Percentiles rank a stretch among this genome's conserved stretches.
These are phyloP conservation scores for Caenorhabditis macrosperma DNA, from an alignment of 2,888 invertebrate genomes.

Conservation along the genomic window DNA sequence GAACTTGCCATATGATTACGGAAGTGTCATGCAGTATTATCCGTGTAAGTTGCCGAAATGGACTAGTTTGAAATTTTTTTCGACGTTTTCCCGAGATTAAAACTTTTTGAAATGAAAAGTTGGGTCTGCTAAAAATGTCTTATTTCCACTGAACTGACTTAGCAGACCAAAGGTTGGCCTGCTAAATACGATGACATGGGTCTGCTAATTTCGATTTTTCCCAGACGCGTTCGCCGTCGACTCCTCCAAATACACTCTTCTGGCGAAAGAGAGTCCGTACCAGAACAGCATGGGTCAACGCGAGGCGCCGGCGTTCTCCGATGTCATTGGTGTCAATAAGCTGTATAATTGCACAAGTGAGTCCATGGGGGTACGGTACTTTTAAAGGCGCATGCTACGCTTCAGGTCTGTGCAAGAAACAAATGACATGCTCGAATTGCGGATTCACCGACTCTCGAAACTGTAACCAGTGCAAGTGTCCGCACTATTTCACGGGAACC, in stretches of 20 bases:
- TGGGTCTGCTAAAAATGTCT: no score
- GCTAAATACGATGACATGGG: no score
- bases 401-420: slow-evolving; percentile 31
- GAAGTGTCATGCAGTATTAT: slow-evolving; percentile 70
- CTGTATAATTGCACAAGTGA: slow-evolving; percentile 60
- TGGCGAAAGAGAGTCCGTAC: slow-evolving; percentile 46
- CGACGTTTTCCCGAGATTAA: no score
- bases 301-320: slow-evolving; percentile 62
- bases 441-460: slow-evolving; percentile 53
- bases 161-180: no score
- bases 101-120: not conserved
- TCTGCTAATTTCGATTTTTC: slow-evolving; percentile 12
- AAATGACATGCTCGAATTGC: slow-evolving; percentile 42
- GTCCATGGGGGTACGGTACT: not conserved
- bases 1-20: slow-evolving; percentile 61
- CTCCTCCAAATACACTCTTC: slow-evolving; percentile 46
- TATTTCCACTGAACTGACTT: no score
- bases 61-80: no score
- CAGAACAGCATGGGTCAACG: slow-evolving; percentile 66
- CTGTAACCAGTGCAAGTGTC: slow-evolving; percentile 60
- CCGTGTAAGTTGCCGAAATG: slow-evolving; percentile 43
- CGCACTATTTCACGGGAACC: slow-evolving; percentile 44
- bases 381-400: no score
- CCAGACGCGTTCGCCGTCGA: slow-evolving; percentile 64
- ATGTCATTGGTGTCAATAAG: slow-evolving; percentile 59